phyloP scores from a whole-genome alignment of 2,888 invertebrate species.

The Phrixothrix hirtus region DNA sequence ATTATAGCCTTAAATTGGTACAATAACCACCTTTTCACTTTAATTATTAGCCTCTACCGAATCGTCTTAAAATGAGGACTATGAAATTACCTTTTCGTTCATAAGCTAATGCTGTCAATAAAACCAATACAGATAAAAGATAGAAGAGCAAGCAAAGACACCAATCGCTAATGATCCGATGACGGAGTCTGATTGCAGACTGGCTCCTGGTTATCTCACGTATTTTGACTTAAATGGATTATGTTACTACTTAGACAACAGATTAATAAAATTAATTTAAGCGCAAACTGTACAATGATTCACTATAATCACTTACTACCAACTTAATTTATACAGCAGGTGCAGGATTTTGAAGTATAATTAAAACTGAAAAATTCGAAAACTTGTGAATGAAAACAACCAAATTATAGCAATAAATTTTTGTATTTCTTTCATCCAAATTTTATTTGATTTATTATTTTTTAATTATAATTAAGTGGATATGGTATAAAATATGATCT shows the following conservation, averaged over 20 bases:
- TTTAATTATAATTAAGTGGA: too few relatives aligned
- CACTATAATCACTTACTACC: too few relatives aligned
- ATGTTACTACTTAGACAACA: slow-evolving; percentile 32
- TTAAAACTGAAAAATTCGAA: too few relatives aligned
- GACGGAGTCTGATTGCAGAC: slow-evolving; percentile 40
- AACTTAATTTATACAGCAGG: too few relatives aligned
- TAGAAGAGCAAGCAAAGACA: slow-evolving; percentile 34
- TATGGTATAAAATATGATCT: too few relatives aligned
- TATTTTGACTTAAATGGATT: slow-evolving; percentile 39
- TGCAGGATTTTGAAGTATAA: too few relatives aligned
- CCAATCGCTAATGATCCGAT: slow-evolving; percentile 43
- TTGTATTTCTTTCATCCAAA: too few relatives aligned
- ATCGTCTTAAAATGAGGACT: not conserved
- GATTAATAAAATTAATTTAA: slow-evolving; percentile 39
- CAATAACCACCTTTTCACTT: slow-evolving; percentile 7
- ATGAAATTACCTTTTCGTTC: slow-evolving; percentile 1
- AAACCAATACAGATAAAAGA: slow-evolving; percentile 13
- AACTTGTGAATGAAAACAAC: not conserved
- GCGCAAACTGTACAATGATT: slow-evolving; percentile 17
- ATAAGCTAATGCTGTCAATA: slow-evolving; percentile 13
- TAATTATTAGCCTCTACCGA: slow-evolving; percentile 9
- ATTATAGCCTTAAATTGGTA: slow-evolving; percentile 36
- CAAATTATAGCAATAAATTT: too few relatives aligned
- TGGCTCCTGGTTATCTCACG: slow-evolving; percentile 40
- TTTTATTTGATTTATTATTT: too few relatives aligned